phyloP scores from a whole-genome alignment of 1,140 invertebrate genomes.

The Rhagoletis zephyria region DNA sequence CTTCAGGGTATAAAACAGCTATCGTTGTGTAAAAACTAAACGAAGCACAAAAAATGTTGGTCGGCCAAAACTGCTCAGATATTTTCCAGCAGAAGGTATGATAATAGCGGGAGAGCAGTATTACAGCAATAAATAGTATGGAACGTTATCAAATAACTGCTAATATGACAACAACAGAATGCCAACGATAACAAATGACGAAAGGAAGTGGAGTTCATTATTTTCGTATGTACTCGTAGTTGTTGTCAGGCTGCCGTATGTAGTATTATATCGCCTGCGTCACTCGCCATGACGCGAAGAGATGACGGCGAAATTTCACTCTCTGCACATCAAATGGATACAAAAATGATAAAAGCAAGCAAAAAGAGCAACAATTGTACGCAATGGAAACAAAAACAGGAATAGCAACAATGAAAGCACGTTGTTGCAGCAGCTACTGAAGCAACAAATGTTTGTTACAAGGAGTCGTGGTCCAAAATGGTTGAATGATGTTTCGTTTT shows the following conservation, averaged over 20 bases:
- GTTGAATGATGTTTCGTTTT: too few species aligned
- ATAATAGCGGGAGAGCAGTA: background rate
- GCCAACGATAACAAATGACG: conserved; percentile 4
- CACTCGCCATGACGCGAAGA: background rate
- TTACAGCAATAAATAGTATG: background rate
- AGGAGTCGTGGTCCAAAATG: background rate
- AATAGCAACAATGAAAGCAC: conserved; percentile 14
- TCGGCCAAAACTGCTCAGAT: background rate
- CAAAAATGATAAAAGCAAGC: background rate
- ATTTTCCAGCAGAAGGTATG: background rate
- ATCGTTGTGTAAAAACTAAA: background rate
- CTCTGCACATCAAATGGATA: background rate
- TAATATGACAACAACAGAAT: conserved; percentile 1
- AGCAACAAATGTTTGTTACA: conserved; percentile 30
- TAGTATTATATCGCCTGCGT: background rate
- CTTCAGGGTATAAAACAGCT: too few species aligned
- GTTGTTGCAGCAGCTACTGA: background rate
- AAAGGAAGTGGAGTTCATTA: conserved; percentile 25
- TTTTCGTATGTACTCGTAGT: conserved; percentile 11
- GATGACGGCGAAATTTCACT: conserved; percentile 4
- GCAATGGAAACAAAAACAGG: conserved; percentile 35
- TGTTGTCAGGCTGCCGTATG: background rate
- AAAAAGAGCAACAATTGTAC: conserved; percentile 44
- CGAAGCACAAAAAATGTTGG: background rate
- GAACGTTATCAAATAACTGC: background rate